Percentiles rank a stretch among this genome's conserved stretches.
phyloP scores from a whole-genome alignment of 2,113 vertebrate species.

The Chionomys nivalis region DNA sequence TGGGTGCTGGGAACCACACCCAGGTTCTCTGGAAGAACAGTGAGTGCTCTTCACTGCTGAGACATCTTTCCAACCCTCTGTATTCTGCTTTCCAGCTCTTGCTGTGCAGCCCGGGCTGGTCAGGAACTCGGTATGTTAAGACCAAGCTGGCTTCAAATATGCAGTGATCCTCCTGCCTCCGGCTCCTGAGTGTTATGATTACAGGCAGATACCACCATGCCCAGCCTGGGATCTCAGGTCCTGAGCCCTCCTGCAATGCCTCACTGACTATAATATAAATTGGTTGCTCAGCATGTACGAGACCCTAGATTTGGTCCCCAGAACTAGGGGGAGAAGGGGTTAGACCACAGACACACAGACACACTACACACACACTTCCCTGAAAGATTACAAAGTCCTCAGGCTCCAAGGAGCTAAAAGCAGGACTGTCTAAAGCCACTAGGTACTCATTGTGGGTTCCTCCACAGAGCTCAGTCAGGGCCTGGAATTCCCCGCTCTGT shows the following conservation, averaged over 20 bases:
- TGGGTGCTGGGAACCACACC: neutral
- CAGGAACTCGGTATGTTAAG: neutral
- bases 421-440: neutral
- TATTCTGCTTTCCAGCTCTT: neutral
- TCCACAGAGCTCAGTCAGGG: neutral
- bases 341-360: neutral
- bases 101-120: neutral
- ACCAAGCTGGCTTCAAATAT: neutral
- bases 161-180: neutral
- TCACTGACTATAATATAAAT: neutral
- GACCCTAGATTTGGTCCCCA: neutral
- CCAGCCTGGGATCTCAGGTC: neutral
- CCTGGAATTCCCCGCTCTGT: neutral
- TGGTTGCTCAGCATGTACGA: neutral
- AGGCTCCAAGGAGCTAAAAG: neutral
- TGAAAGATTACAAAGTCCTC: neutral
- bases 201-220: neutral
- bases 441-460: neutral
- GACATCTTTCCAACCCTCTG: neutral
- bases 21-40: neutral
- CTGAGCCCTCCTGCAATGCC: neutral
- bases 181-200: neutral
- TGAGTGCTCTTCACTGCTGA: neutral
- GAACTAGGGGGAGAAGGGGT: neutral
- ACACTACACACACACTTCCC: neutral